A percentile compares a stretch with the other conserved stretches of the same genome.
Evolutionary conservation across 1,140 invertebrate genomes (phyloP).

Genomic region (Drosophila nasuta): DNA sequence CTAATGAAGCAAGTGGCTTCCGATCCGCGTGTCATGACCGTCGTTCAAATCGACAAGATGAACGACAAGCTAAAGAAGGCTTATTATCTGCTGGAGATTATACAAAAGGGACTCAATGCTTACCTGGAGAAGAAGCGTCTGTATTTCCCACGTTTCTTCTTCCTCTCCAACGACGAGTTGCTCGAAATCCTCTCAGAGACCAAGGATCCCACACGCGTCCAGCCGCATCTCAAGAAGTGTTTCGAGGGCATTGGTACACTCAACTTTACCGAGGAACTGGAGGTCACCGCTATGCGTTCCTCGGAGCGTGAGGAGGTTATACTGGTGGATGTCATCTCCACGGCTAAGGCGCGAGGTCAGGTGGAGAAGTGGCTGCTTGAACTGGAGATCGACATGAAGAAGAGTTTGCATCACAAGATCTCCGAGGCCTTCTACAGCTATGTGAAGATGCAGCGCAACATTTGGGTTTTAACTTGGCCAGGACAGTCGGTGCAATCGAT

Average conservation of each 20-base stretch:
- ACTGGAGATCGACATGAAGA: constrained; percentile 96
- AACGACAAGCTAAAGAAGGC: constrained; percentile 95
- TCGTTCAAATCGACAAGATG: constrained; percentile 97
- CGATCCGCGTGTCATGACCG: constrained; percentile 93
- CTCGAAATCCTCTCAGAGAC: constrained; percentile 98
- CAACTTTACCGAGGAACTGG: constrained; percentile 93
- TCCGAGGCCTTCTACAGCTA: constrained; percentile 89
- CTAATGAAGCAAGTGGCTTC: constrained; percentile 94
- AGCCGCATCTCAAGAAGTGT: constrained; percentile 99
- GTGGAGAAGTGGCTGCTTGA: constrained; percentile 99
- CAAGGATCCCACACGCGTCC: constrained; percentile 97
- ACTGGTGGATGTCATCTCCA: constrained; percentile 93
- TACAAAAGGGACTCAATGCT: constrained; percentile 95
- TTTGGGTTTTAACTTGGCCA: constrained; percentile 96
- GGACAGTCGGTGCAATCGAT: constrained; percentile 95
- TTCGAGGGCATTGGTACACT: constrained; percentile 96
- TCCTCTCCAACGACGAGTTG: constrained; percentile 98
- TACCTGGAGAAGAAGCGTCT: constrained; percentile 98
- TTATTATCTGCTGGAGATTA: constrained; percentile 93
- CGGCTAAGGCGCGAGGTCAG: constrained; percentile 94
- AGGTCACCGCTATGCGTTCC: constrained; percentile 96
- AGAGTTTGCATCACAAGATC: constrained; percentile 91
- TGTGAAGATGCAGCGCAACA: constrained; percentile 87
- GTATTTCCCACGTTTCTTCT: constrained; percentile 98
- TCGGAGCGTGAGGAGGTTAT: constrained; percentile 93